phyloP scores from a whole-genome alignment of 2,797 vertebrate genomes.

The Pagetopsis macropterus region DNA sequence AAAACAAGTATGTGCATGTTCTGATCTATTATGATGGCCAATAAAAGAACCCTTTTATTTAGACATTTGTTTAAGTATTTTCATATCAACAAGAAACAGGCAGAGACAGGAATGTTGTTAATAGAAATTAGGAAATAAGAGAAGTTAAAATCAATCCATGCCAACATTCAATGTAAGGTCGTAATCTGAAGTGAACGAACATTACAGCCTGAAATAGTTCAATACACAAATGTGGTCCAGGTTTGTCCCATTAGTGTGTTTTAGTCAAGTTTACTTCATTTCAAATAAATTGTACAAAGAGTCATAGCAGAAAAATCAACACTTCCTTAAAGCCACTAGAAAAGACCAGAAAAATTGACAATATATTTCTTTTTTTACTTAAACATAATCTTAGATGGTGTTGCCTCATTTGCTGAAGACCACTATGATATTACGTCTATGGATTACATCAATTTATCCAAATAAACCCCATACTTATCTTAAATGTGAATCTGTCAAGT shows the following conservation, averaged over 20 bases:
- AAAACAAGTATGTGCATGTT: neutral
- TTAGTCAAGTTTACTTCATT: neutral
- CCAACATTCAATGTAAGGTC: neutral
- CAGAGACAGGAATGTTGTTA: neutral
- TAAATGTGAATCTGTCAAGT: neutral
- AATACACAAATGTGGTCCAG: neutral
- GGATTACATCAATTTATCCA: neutral
- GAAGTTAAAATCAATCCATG: neutral
- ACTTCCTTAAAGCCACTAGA: no score
- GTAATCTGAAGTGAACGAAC: neutral
- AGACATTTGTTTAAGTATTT: neutral
- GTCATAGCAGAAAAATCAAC: neutral
- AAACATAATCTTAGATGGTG: neutral
- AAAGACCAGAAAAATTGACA: no score
- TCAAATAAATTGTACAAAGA: neutral
- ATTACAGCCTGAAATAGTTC: neutral
- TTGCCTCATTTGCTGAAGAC: neutral
- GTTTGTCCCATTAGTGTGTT: neutral
- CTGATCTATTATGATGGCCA: constrained; percentile 6
- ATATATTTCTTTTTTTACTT: no score
- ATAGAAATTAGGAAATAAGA: neutral
- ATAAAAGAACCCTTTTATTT: no score
- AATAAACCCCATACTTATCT: constrained; percentile 1
- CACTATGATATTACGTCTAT: neutral
- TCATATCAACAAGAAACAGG: neutral